Percentiles rank a stretch among this genome's conserved stretches.
phyloP scores from a whole-genome alignment of 2,888 invertebrate genomes.

The Mycogona germanica region DNA sequence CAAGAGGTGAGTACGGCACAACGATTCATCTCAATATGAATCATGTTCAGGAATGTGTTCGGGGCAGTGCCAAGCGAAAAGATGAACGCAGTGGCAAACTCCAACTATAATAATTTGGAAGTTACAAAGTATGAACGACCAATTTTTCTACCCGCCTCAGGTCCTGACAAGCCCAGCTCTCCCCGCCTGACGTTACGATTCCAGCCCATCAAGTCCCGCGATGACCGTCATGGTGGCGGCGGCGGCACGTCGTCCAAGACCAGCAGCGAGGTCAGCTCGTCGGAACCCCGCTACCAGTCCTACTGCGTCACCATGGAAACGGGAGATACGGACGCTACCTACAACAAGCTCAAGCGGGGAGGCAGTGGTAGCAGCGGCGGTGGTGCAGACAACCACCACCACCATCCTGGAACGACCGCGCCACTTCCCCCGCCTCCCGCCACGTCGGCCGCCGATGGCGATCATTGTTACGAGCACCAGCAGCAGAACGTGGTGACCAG shows the following conservation, averaged over 20 bases:
- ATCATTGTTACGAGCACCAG: constrained; percentile 11
- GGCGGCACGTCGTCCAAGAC: constrained; percentile 20
- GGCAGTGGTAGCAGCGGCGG: background rate
- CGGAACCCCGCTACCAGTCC: constrained; percentile 24
- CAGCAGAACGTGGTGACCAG: constrained; percentile 22
- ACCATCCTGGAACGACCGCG: too few species aligned
- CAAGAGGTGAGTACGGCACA: constrained; percentile 1
- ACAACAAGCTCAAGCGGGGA: constrained; percentile 14
- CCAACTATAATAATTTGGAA: too few species aligned
- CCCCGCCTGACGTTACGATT: constrained; percentile 17
- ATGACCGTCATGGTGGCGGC: constrained; percentile 20
- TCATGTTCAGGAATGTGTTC: too few species aligned
- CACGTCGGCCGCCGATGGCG: too few species aligned
- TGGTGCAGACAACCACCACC: too few species aligned
- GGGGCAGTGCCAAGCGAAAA: too few species aligned
- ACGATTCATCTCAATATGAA: background rate
- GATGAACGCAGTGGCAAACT: too few species aligned
- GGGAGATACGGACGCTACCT: constrained; percentile 15
- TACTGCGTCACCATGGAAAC: constrained; percentile 23
- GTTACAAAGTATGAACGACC: too few species aligned
- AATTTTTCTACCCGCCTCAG: background rate
- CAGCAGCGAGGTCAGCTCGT: constrained; percentile 22
- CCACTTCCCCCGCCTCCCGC: too few species aligned
- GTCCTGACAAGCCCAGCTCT: constrained; percentile 19
- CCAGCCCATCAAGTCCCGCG: constrained; percentile 18